Conservation (phyloP, 2,113 vertebrate species). For the Equus przewalskii region DNA sequence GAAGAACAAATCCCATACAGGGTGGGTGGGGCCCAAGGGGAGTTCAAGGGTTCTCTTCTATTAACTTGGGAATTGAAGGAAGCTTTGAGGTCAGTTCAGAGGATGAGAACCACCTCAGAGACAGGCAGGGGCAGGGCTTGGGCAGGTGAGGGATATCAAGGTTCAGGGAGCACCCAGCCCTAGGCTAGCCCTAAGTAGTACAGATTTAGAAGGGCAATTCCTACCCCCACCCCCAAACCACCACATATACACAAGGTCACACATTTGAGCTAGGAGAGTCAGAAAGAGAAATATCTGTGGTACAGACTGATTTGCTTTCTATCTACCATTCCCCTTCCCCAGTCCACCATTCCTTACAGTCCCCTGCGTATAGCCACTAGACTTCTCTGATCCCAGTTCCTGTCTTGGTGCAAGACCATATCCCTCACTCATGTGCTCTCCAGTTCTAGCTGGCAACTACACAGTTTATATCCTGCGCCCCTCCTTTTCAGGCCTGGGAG, state of each 20-base stretch:
- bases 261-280: not conserved
- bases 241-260: conserved; percentile 16
- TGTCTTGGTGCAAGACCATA: not conserved
- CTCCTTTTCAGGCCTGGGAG: not conserved
- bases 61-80: not conserved
- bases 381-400: not conserved
- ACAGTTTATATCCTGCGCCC: not conserved
- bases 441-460: not conserved
- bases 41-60: not conserved
- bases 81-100: conserved; percentile 24
- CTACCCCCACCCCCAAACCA: not conserved
- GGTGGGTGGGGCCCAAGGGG: not conserved
- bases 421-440: not conserved
- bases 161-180: not conserved
- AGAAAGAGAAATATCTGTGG: not conserved
- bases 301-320: not conserved
- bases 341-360: not conserved
- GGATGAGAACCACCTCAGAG: not conserved
- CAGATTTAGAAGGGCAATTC: not conserved
- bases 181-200: not conserved
- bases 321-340: too few relatives aligned
- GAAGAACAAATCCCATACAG: not conserved
- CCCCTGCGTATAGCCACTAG: not conserved
- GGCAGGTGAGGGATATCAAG: not conserved
- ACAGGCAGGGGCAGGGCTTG: not conserved